A percentile compares a stretch with the other conserved stretches of the same genome.
phyloP scores from a whole-genome alignment of 2,888 invertebrate genomes.

The Andrena marginata region DNA sequence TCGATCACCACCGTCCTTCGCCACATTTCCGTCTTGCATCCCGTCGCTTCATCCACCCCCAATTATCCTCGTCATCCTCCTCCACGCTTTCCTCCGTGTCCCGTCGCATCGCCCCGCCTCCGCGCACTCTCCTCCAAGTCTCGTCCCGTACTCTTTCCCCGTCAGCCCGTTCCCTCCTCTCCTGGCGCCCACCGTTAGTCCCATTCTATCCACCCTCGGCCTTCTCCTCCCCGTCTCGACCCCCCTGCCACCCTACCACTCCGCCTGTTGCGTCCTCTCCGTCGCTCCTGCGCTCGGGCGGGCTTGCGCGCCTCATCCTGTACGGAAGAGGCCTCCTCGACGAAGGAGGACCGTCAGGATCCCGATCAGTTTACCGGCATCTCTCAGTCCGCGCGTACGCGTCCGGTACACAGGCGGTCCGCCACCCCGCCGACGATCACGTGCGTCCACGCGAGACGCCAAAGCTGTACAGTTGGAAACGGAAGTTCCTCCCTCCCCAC shows the following conservation, averaged over 20 bases:
- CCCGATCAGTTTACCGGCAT: constrained; percentile 82
- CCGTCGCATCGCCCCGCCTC: not conserved
- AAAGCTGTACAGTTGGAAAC: not conserved
- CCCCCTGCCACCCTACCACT: too few species aligned
- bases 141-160: not conserved
- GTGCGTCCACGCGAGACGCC: constrained; percentile 65
- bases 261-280: constrained; percentile 47
- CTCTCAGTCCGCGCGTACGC: constrained; percentile 78
- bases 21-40: not conserved
- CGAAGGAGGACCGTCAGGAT: constrained; percentile 79
- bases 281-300: constrained; percentile 57
- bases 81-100: not conserved
- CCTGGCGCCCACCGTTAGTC: constrained; percentile 33
- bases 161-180: not conserved
- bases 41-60: not conserved
- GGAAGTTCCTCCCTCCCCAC: not conserved
- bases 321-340: constrained; percentile 65
- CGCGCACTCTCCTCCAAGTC: constrained; percentile 15
- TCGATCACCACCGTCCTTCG: not conserved
- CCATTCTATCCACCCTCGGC: constrained; percentile 38
- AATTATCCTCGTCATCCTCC: constrained; percentile 22
- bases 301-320: constrained; percentile 78
- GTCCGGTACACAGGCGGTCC: constrained; percentile 56
- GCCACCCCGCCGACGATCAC: constrained; percentile 69
- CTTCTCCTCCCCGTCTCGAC: not conserved